Evolutionary conservation across 1,140 invertebrate genomes (phyloP).

Genomic region (Procambarus clarkii): DNA sequence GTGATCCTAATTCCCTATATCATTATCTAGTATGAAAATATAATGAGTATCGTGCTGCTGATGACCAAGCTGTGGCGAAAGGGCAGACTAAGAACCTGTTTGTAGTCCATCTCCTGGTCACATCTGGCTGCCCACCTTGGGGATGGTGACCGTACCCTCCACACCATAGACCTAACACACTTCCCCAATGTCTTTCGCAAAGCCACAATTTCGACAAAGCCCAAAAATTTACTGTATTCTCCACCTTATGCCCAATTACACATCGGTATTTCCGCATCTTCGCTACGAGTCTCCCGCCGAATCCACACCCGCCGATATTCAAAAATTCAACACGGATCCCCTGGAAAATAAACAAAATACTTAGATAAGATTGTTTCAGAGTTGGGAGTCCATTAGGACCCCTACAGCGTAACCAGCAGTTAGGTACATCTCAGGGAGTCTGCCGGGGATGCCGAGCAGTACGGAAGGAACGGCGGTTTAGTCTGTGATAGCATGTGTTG

Average conservation of each 20-base stretch:
- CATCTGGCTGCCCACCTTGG: conserved; percentile 66
- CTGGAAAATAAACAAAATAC: neutral
- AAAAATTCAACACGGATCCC: neutral
- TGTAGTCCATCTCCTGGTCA: conserved; percentile 54
- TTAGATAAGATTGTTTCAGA: conserved; percentile 39
- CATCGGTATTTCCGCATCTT: neutral
- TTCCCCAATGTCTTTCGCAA: conserved; percentile 31
- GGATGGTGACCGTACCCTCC: conserved; percentile 63
- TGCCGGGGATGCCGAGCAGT: conserved; percentile 18
- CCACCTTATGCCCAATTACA: neutral
- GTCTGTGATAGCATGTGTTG: conserved; percentile 3
- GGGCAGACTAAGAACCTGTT: conserved; percentile 16
- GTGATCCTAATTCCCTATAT: neutral
- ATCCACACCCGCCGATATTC: neutral
- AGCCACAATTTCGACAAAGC: conserved; percentile 29
- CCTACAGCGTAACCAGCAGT: conserved; percentile 33
- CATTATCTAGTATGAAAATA: neutral
- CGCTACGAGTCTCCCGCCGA: neutral
- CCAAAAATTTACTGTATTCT: conserved; percentile 26
- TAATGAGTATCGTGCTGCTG: neutral
- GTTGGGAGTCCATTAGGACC: conserved; percentile 47
- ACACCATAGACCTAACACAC: conserved; percentile 40
- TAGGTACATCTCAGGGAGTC: conserved; percentile 22
- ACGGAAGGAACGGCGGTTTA: neutral
- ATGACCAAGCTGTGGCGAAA: conserved; percentile 14